A percentile compares a stretch with the other conserved stretches of the same genome.
phyloP scores from a whole-genome alignment of 2,797 vertebrate genomes.

The Steatocranus sp. region DNA sequence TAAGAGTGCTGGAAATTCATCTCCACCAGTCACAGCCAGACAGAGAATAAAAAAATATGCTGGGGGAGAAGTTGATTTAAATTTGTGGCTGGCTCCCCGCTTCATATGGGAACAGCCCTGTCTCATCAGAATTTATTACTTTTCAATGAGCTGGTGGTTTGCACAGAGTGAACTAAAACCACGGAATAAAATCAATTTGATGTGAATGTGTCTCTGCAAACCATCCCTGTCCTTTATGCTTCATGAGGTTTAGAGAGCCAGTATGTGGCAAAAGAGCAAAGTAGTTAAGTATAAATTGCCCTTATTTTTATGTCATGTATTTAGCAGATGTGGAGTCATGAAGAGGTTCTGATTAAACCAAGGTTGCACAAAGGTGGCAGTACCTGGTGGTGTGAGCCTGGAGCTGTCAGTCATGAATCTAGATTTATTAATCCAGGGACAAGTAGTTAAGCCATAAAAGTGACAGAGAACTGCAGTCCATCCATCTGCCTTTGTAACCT shows the following conservation, averaged over 20 bases:
- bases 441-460: slow-evolving; percentile 63
- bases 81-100: slow-evolving; percentile 19
- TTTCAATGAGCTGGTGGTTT: slow-evolving; percentile 54
- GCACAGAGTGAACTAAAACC: slow-evolving; percentile 55
- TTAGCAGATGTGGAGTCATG: slow-evolving; percentile 38
- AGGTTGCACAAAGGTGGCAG: slow-evolving; percentile 51
- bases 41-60: slow-evolving; percentile 17
- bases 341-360: slow-evolving; percentile 59
- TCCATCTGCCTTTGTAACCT: slow-evolving; percentile 65
- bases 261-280: slow-evolving; percentile 7
- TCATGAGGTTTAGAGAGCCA: not conserved
- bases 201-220: slow-evolving; percentile 28
- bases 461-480: slow-evolving; percentile 54
- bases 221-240: slow-evolving; percentile 30
- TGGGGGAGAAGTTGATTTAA: slow-evolving; percentile 34
- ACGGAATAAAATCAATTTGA: slow-evolving; percentile 60
- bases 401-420: slow-evolving; percentile 45
- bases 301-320: slow-evolving; percentile 31
- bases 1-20: slow-evolving; percentile 14
- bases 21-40: slow-evolving; percentile 1
- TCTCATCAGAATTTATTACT: slow-evolving; percentile 57
- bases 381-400: slow-evolving; percentile 8
- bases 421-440: slow-evolving; percentile 65
- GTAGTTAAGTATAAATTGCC: slow-evolving; percentile 25
- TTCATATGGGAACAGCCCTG: slow-evolving; percentile 42